phyloP scores from a whole-genome alignment of 2,113 vertebrate species.

The Calyptomena viridis region DNA sequence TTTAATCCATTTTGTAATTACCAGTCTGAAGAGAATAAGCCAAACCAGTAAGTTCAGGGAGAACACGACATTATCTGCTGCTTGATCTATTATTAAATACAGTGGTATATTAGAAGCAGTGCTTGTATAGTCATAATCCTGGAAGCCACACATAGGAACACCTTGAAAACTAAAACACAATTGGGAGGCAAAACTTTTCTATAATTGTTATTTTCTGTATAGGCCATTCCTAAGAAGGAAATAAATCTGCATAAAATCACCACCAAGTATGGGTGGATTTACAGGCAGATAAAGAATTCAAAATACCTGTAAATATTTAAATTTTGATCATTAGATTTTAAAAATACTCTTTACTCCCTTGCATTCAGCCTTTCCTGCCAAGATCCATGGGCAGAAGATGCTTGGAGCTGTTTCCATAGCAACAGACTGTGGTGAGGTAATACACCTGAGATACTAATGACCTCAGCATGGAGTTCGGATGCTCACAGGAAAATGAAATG shows the following conservation, averaged over 20 bases:
- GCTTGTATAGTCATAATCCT: background rate
- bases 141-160: background rate
- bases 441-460: constrained; percentile 52
- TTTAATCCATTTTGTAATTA: background rate
- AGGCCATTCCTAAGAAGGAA: background rate
- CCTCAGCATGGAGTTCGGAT: background rate
- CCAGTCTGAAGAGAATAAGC: background rate
- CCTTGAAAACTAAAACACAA: background rate
- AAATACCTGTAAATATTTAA: background rate
- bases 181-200: background rate
- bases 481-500: constrained; percentile 5
- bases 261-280: background rate
- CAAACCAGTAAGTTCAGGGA: background rate
- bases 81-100: background rate
- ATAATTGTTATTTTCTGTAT: background rate
- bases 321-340: background rate
- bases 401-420: constrained; percentile 52
- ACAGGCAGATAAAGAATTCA: background rate
- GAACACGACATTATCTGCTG: background rate
- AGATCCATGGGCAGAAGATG: background rate
- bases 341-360: background rate
- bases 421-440: constrained; percentile 44
- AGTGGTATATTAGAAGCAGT: background rate
- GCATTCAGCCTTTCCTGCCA: background rate
- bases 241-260: background rate